Base-by-base conservation (phyloP, 2,797 vertebrate genomes). In the Ctenopoma kingsleyae region DNA sequence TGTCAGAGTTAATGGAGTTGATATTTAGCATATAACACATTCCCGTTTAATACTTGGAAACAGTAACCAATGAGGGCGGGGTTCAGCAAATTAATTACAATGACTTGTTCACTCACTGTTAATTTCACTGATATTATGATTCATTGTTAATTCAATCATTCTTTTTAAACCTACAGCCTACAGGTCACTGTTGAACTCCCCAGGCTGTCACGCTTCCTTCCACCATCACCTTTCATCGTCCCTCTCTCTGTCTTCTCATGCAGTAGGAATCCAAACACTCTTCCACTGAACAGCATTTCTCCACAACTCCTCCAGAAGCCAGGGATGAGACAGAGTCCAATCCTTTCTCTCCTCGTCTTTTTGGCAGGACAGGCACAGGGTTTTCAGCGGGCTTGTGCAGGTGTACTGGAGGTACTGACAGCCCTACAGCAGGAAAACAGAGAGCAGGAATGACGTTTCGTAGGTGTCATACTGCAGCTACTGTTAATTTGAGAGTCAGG, bases 221-320 rank as follows among this genome's bases (percentile, higher is more conserved):
- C 20, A 19, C 32, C 30, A 8, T 69, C 15, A 8, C 17, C 32
- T 40, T 36, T 16, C 22, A 3, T n/a, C 36, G 22, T 54, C 7
- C 13, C n/a, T n/a, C 46, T 4, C 1, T 16, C 20, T n/a, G 32
- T 4, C 11, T 36, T 35, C 40, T 82, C 80, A 95, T 20, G 93
- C 92, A 0, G 93, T 94, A 7, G 94, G 94, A 61, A 95, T 94
- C 94, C 94, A 95, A 12, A 95, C 80, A n/a, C 88, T 94, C 82
- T 94, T 95, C 94, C 94, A 95, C 86, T 92, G 93, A 5, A 93
- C 89, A 0, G 90, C 87, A 0, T 88, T 88, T 35, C 91, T 92
- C 94, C 94, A 94, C 82, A 89, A 71, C 35, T 94, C 92, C 27
- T 95, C 94, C 72, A 94, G 63, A 16, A 93, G 50, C 0, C 84